Evolutionary conservation across 1,140 invertebrate species (phyloP), one percentile per base, ranked within the genome.

Genomic region (Bombus confusus): DNA sequence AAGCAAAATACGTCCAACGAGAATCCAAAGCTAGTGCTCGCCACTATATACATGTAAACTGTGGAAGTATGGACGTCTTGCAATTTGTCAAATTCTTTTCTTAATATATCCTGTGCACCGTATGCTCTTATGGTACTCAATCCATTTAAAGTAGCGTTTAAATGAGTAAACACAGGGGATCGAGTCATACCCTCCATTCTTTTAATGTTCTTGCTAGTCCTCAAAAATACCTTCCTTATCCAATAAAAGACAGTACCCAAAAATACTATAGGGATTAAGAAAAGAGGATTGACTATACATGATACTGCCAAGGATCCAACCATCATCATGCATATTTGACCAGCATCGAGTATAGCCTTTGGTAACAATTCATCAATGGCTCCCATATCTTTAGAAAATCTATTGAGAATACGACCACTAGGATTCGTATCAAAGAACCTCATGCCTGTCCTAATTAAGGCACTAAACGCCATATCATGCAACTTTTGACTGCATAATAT

Each of bases 71-170:
- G 97, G 13, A 95, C 86, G 80, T 96, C 96, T 92, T 96, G 95
- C 76, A 94, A 91, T 82, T 96, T 96, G 90, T 98, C 97, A 90
- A 98, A 98, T 94, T 98, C 97, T 59, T 96, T 94, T 87, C 97
- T 97, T 18, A 99, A 96, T 79, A 97, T 97, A 87, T 97, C 95
- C 94, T 99, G 96, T 0, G 97, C 97, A 59, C 96, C 96, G 89
- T 98, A 98, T 0, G 98, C 98, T 83, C 98, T 96, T 78, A 99
- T 98, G 0, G 98, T 99, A 1, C 98, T 96, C 41, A 99, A 95
- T 12, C 99, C 99, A 94, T 98, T 97, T 1, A 99, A 95, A 0
- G 98, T 97, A 41, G 98, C 97, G 93, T 97, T 98, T 75, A 99
- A 95, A 93, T 99, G 98, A 18, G 98, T 98, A 89, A 98, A 98